Base-by-base conservation (phyloP, 2,113 vertebrate genomes). In the Lasiurus borealis region DNA sequence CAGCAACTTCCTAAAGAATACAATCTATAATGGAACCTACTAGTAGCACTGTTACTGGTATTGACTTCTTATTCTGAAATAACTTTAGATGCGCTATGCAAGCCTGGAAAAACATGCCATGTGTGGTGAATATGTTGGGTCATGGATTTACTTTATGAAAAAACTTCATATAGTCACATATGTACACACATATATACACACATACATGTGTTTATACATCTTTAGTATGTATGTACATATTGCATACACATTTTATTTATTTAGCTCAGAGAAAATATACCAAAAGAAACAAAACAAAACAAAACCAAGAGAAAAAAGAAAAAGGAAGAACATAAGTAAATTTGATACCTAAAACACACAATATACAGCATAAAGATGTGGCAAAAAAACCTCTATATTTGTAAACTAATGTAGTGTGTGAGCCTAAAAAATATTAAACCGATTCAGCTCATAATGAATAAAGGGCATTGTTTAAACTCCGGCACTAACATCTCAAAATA, bases 401-500 rank as follows among this genome's bases (percentile, higher is more conserved):
- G 36, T 93, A 97, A 95, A 93, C 48, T 1, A 96, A 95, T 46
- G 25, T 25, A 87, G 78, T 68, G 21, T 18, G 83, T 50, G 73
- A 98, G 66, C 69, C 46, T 0, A 5, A 57, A 96, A 87, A 46
- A 72, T 64, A 88, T 40, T 77, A 59, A 96, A 83, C 84, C 36
- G 76, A 81, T 54, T 62, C 34, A 85, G 86, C 66, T 1, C 0
- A 44, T 11, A 34, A 82, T 97, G 97, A 98, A 98, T 97, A 94
- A 96, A 96, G 96, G 88, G 72, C 76, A 94, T 96, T 97, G 96
- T 98, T 97, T 69, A 92, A 57, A 78, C 88, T 95, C 90, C 96
- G 98, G 98, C 96, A 98, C 81, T 0, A 27, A 83, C 91, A 90
- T 95, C 82, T 83, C 2, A 16, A 95, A 97, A 97, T 98, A 97